Conservation (phyloP, 1,140 invertebrate species). For the Magallana gigas region DNA sequence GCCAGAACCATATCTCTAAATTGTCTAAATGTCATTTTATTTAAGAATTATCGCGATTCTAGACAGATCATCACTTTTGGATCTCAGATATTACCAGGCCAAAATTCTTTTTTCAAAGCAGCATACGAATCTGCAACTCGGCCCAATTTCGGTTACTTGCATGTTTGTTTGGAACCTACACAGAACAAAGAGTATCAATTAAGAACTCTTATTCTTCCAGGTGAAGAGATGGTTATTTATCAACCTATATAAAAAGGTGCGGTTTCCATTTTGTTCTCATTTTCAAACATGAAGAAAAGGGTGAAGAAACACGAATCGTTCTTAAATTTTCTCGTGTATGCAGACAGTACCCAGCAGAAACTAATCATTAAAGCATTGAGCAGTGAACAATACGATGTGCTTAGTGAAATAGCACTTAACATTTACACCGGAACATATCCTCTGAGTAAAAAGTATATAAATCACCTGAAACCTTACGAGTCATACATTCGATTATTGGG, state of each 20-base stretch:
- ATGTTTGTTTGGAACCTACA: conserved; percentile 43
- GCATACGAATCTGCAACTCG: conserved; percentile 24
- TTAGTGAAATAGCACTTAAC: conserved; percentile 43
- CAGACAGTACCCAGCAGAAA: conserved; percentile 37
- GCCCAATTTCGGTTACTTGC: conserved; percentile 39
- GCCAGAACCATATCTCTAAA: conserved; percentile 54
- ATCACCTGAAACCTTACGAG: conserved; percentile 39
- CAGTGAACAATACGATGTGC: conserved; percentile 12
- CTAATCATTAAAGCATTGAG: conserved; percentile 8
- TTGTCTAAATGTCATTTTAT: conserved; percentile 50
- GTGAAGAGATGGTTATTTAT: conserved; percentile 48
- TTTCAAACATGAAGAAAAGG: conserved; percentile 27
- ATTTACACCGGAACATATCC: conserved; percentile 33
- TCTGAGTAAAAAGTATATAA: conserved; percentile 17
- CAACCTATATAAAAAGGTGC: conserved; percentile 32
- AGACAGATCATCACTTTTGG: conserved; percentile 52
- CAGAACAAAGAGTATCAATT: conserved; percentile 43
- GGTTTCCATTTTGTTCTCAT: neutral
- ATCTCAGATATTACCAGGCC: conserved; percentile 50
- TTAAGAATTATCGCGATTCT: conserved; percentile 53
- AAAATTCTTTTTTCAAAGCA: neutral
- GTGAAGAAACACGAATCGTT: neutral
- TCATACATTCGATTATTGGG: conserved; percentile 27
- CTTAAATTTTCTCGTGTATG: conserved; percentile 20
- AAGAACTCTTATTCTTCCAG: conserved; percentile 52